These are phyloP conservation scores for Caranx ignobilis DNA, from an alignment of 2,113 vertebrate genomes.

Conservation along the genomic window DNA sequence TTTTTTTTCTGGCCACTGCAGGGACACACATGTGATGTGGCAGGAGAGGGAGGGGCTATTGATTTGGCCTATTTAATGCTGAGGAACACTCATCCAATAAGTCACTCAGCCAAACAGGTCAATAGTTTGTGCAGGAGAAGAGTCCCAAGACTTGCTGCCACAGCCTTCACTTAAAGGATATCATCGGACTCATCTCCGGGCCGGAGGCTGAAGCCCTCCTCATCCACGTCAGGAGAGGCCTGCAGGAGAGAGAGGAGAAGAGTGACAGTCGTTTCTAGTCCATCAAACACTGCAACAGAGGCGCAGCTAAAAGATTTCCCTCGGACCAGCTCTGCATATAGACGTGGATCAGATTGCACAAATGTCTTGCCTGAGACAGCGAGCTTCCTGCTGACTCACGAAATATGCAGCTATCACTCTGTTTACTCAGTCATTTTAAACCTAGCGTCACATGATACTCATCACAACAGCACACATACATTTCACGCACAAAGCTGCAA, in stretches of 20 bases:
- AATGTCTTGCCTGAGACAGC: slow-evolving; percentile 36
- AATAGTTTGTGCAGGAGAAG: slow-evolving; percentile 46
- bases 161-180: slow-evolving; percentile 88
- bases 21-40: slow-evolving; percentile 19
- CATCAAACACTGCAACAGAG: slow-evolving; percentile 6
- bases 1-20: neutral
- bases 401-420: slow-evolving; percentile 34
- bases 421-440: slow-evolving; percentile 44
- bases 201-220: slow-evolving; percentile 96
- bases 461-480: neutral
- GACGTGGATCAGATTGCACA: slow-evolving; percentile 50
- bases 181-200: slow-evolving; percentile 92
- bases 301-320: slow-evolving; percentile 7
- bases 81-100: slow-evolving; percentile 47
- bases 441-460: slow-evolving; percentile 31
- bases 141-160: slow-evolving; percentile 13
- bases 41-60: slow-evolving; percentile 30
- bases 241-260: slow-evolving; percentile 62
- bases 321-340: slow-evolving; percentile 10
- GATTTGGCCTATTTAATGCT: slow-evolving; percentile 62
- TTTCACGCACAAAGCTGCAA: slow-evolving; percentile 18
- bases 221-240: slow-evolving; percentile 97
- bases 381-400: slow-evolving; percentile 54
- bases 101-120: slow-evolving; percentile 61
- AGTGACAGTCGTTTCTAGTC: neutral